Conservation (phyloP, 2,888 invertebrate species). For the Mythimna vitellina region DNA sequence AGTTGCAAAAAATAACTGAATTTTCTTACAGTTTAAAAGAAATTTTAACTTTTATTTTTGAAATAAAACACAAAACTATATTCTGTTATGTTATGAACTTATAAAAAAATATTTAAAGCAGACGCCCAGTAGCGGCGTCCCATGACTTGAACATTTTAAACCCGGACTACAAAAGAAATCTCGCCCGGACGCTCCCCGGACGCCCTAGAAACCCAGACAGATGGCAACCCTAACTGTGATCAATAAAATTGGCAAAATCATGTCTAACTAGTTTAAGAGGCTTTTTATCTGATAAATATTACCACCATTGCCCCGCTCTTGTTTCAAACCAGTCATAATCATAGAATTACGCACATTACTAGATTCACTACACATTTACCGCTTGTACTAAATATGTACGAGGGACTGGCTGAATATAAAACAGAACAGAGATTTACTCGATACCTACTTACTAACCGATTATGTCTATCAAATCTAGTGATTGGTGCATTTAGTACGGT, state of each 20-base stretch:
- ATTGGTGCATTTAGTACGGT: slow-evolving; percentile 52
- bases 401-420: slow-evolving; percentile 34
- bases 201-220: too few relatives aligned
- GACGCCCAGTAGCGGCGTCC: too few relatives aligned
- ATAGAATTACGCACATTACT: neutral
- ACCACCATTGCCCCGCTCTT: neutral
- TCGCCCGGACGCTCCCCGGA: too few relatives aligned
- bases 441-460: slow-evolving; percentile 36
- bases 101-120: too few relatives aligned
- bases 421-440: slow-evolving; percentile 37
- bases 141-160: too few relatives aligned
- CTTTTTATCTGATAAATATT: neutral
- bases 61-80: too few relatives aligned
- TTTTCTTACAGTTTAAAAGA: too few relatives aligned
- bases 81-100: too few relatives aligned
- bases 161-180: too few relatives aligned
- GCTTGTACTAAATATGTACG: slow-evolving; percentile 13
- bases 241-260: neutral
- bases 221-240: too few relatives aligned
- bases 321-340: neutral
- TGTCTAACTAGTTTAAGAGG: neutral
- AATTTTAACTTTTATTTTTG: too few relatives aligned
- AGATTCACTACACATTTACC: neutral
- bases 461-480: slow-evolving; percentile 60
- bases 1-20: too few relatives aligned